phyloP scores from a whole-genome alignment of 1,140 invertebrate genomes.

The Archivesica marissinica region DNA sequence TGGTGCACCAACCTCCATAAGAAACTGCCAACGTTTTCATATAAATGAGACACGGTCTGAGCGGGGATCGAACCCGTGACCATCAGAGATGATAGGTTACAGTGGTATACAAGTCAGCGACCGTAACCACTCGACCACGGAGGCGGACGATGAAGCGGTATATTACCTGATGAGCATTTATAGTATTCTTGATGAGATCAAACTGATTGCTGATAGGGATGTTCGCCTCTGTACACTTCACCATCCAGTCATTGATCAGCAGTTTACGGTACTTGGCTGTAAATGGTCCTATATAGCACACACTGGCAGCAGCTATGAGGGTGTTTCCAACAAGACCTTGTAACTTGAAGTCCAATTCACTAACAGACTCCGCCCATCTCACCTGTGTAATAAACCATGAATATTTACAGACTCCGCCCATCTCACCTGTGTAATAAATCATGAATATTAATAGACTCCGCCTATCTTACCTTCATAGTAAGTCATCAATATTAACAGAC shows the following conservation, averaged over 20 bases:
- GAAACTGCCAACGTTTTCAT: too few relatives aligned
- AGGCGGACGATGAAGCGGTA: too few relatives aligned
- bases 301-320: constrained; percentile 79
- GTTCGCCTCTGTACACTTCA: constrained; percentile 70
- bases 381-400: constrained; percentile 83
- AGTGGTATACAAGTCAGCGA: too few relatives aligned
- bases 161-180: constrained; percentile 87
- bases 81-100: too few relatives aligned
- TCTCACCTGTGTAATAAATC: background rate
- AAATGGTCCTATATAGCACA: constrained; percentile 82
- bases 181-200: constrained; percentile 89
- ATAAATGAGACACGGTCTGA: too few relatives aligned
- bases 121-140: too few relatives aligned
- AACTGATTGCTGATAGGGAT: constrained; percentile 83
- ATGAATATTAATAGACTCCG: background rate
- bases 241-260: constrained; percentile 75
- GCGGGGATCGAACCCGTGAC: too few relatives aligned
- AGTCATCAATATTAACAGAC: too few relatives aligned
- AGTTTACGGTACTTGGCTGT: constrained; percentile 79
- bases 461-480: too few relatives aligned
- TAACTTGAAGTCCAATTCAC: constrained; percentile 84
- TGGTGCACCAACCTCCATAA: too few relatives aligned
- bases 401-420: background rate
- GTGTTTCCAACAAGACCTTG: constrained; percentile 82
- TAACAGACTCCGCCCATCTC: constrained; percentile 90